Base-by-base conservation (phyloP, 2,888 invertebrate species). In the Ornithoptera priamus region DNA sequence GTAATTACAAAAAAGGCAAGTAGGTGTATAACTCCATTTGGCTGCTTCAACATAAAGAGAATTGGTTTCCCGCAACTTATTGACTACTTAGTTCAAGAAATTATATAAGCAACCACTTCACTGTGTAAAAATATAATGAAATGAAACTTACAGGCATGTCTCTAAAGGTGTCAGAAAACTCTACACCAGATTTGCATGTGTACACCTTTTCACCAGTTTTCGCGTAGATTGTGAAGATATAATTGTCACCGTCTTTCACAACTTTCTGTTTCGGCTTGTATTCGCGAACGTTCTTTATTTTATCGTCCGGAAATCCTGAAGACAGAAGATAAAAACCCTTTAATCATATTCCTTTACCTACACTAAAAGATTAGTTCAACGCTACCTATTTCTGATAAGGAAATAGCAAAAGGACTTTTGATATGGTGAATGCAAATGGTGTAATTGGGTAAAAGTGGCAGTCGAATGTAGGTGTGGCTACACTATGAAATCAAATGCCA, bases 231-330 rank as follows among this genome's bases (percentile, higher is more conserved):
- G 69, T 65, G 7, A 60, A 18, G 15, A 22, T 46, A 24, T 69
- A 69, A 1, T 42, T 53, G 24, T 69, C 69, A 0, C 69, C 69
- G 50, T 61, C 42, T 61, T 69, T 69, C 20, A 61, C 69, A 57
- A 69, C 50, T 56, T 69, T 69, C 56, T 65, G 69, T 15, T 5
- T 65, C 42, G 69, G 69, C 24, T 65, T 69, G 56, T 69, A 69
- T 42, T 65, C 56, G 5, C 60, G 8, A 18, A 69, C 15, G n/a
- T 15, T 53, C 17, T 65, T 57, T 1, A 56, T 5, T 42, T 24
- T 62, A 22, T 69, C 65, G 4, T 61, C 65, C 2, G 69, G 61
- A 1, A 69, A n/a, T 20, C 69, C 69, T 69, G 36, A 22, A 42
- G 8, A 20, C 39, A 39, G 36, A 18, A 53, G 15, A 67, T 53